A percentile compares a stretch with the other conserved stretches of the same genome.
phyloP scores from a whole-genome alignment of 2,888 invertebrate genomes.

The Sesia apiformis region DNA sequence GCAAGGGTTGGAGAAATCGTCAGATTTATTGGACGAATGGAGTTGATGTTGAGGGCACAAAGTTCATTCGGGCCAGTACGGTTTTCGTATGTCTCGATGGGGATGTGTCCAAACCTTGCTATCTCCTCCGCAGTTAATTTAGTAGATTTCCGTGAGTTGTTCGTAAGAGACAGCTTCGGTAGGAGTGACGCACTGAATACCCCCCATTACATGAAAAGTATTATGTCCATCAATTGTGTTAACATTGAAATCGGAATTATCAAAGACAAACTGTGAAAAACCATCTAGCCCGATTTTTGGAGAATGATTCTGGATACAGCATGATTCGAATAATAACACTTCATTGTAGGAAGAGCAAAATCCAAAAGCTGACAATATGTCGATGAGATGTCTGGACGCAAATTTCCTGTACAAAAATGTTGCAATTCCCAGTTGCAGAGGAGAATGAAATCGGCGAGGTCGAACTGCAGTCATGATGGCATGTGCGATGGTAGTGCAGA shows the following conservation, averaged over 20 bases:
- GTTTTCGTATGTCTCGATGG: constrained; percentile 16
- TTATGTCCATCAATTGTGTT: constrained; percentile 11
- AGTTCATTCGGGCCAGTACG: constrained; percentile 7
- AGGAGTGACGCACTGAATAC: constrained; percentile 10
- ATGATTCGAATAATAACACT: constrained; percentile 7
- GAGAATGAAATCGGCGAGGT: neutral
- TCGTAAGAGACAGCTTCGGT: constrained; percentile 1
- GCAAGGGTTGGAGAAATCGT: too few relatives aligned
- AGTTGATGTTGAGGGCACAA: neutral
- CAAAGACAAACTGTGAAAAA: constrained; percentile 11
- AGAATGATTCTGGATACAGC: constrained; percentile 4
- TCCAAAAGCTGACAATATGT: constrained; percentile 9
- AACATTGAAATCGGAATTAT: constrained; percentile 14
- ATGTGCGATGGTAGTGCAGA: neutral
- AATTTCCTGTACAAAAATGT: constrained; percentile 7
- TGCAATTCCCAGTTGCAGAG: neutral
- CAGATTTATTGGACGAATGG: neutral
- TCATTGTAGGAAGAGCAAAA: constrained; percentile 8
- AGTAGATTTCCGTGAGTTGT: neutral
- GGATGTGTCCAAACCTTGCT: too few relatives aligned
- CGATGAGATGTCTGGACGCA: constrained; percentile 3
- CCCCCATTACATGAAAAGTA: constrained; percentile 14
- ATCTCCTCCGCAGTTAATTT: too few relatives aligned
- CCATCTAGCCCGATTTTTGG: constrained; percentile 5
- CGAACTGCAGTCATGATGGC: neutral